Base-by-base conservation (phyloP, 1,140 invertebrate species). In the Drosophila ananassae region DNA sequence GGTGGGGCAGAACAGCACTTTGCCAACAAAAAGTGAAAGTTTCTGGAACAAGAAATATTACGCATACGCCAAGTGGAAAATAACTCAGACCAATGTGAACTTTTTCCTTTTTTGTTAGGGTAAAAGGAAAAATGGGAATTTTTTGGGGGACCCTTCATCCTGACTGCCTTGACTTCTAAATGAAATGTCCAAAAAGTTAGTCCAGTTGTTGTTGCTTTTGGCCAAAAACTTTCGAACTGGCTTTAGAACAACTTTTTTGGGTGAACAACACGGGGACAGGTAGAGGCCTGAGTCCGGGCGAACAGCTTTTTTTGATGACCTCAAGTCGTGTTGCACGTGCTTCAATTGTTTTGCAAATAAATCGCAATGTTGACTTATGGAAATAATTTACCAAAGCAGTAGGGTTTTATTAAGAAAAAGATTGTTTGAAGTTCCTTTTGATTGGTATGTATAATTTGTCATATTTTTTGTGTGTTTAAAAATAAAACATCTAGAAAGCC, bases 1-100 rank as follows among this genome's bases (percentile, higher is more conserved):
- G 34, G 34, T 37, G 3, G 2, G n/a, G 21, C n/a, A 13, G 9
- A 34, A 28, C 8, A 25, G 48, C 30, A 34, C 17, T 34, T 50
- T 17, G 39, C 13, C 17, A 34, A n/a, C 32, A 55, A 53, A n/a
- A 68, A 62, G 63, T 69, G 57, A 80, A 80, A 77, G 60, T 80
- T 79, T 74, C 30, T 54, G 62, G 44, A 77, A 61, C 51, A 44
- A 57, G 32, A 77, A 84, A 77, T 84, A 77, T 84, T 66, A 66
- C 76, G 67, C 54, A 84, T 79, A 84, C 77, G 77, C 51, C 62
- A 37, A 39, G 60, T 62, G 52, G 51, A 44, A 69, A 51, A 80
- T 55, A 79, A 73, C 62, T 68, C 47, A 60, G 56, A 46, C 64
- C 32, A 39, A 21, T 30, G 17, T n/a, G 22, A 67, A 81, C 72